A percentile compares a stretch with the other conserved stretches of the same genome.
Evolutionary conservation across 2,888 invertebrate genomes (phyloP).

Genomic region (Pecten maximus): DNA sequence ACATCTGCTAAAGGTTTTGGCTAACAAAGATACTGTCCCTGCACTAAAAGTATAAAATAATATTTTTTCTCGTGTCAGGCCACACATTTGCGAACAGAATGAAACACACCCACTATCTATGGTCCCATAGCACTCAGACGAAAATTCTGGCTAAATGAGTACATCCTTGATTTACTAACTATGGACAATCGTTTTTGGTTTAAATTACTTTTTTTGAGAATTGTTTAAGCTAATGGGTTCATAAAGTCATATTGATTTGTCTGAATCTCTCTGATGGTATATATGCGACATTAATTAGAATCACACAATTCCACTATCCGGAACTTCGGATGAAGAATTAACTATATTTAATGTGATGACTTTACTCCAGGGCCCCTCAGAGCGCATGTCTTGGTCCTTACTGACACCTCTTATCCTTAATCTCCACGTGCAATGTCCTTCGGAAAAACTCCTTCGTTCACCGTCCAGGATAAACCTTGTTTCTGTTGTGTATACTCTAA

Average conservation of each 20-base stretch:
- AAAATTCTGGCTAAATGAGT: too few species aligned
- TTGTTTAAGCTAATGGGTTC: too few species aligned
- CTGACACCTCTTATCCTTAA: not conserved
- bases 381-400: not conserved
- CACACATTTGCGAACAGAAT: too few species aligned
- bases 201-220: too few species aligned
- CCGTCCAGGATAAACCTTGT: not conserved
- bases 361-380: not conserved
- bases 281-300: not conserved
- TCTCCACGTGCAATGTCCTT: not conserved
- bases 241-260: not conserved
- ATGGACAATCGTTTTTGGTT: too few species aligned
- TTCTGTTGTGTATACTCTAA: not conserved
- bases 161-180: too few species aligned
- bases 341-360: not conserved
- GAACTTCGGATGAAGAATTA: not conserved
- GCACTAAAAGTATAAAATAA: too few species aligned
- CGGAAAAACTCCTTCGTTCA: not conserved
- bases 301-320: not conserved
- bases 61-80: too few species aligned
- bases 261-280: not conserved
- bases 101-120: too few species aligned
- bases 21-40: too few species aligned
- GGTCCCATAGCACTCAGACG: too few species aligned
- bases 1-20: too few species aligned